A percentile compares a stretch with the other conserved stretches of the same genome.
phyloP scores from a whole-genome alignment of 2,888 invertebrate genomes.

The Ashinkailepas kermadecensis region DNA sequence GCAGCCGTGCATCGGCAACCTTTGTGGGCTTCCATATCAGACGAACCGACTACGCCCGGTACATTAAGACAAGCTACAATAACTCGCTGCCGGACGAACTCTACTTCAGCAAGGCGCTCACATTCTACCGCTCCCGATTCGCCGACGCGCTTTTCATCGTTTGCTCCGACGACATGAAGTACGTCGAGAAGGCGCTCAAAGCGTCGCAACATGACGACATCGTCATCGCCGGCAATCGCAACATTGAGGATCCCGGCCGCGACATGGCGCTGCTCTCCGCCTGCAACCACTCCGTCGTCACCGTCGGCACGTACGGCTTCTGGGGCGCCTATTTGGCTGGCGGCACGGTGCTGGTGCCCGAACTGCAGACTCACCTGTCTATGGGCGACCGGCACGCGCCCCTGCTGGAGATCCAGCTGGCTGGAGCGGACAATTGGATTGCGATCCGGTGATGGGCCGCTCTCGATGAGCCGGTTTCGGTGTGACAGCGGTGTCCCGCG shows the following conservation, averaged over 20 bases:
- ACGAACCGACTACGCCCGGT: neutral
- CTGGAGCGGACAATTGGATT: constrained; percentile 7
- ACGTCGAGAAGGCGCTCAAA: neutral
- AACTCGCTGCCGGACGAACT: neutral
- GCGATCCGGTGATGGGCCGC: neutral
- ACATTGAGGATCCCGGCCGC: neutral
- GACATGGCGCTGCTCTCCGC: constrained; percentile 23
- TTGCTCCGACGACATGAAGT: neutral
- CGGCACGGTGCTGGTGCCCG: constrained; percentile 10
- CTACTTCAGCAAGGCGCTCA: neutral
- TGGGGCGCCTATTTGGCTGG: constrained; percentile 25
- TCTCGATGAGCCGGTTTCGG: no score
- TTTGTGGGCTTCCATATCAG: constrained; percentile 6
- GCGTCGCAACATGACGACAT: neutral
- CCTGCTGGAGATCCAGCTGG: neutral
- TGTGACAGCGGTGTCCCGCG: no score
- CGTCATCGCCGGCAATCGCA: neutral
- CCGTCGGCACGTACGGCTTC: constrained; percentile 23
- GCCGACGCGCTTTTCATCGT: constrained; percentile 6
- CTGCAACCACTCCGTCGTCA: constrained; percentile 21
- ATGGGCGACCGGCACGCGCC: neutral
- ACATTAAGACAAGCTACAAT: neutral
- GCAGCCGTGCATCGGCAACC: neutral
- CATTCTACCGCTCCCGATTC: neutral
- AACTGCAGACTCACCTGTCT: neutral